Base-by-base conservation (phyloP, 2,888 invertebrate genomes). In the Ariolimax columbianus region DNA sequence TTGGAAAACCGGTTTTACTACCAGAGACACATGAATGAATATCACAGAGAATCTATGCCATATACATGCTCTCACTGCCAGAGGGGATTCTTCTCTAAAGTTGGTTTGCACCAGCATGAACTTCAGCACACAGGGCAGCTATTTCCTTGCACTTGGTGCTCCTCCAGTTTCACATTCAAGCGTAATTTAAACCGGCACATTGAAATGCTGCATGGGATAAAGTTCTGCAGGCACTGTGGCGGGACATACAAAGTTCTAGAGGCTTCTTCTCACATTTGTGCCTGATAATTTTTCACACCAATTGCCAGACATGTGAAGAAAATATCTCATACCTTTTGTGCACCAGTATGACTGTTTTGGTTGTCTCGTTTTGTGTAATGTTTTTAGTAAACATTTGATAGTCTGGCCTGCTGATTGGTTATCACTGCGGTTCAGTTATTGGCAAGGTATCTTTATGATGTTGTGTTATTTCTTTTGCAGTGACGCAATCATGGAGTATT, bases 31-130 rank as follows among this genome's bases (percentile, higher is more conserved):
- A 59, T 81, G 51, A 85, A 85, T 73, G 75, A 55, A 19, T 75
- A 30, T 30, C 85, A 85, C 47, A 63, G 55, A 66, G 85, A 85
- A 51, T 55, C 66, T 6, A 75, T 85, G 81, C 85, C 85, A 26
- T 85, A 47, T 33, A 75, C 68, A 14, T 85, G 85, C 40, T 63
- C 63, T 68, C 75, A 81, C 30, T 85, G 85, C 33, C 80, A 85
- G 30, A 85, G 75, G 55, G 85, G 85, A 30, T 84, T 85, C 81
- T 85, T 85, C 75, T 85, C 85, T 33, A 79, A 79, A 68, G 79
- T 79, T 38, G 85, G 85, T 23, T 36, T 85, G 63, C 66, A 63
- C 30, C 85, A 85, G 47, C 85, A 85, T 81, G 77, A 81, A 51
- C 59, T 79, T 23, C 33, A 59, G 33, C 85, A 85, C 47, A 85